Evolutionary conservation across 2,888 invertebrate genomes (phyloP), one percentile per base, ranked within the genome.

Genomic region (Diplolepis rosae): DNA sequence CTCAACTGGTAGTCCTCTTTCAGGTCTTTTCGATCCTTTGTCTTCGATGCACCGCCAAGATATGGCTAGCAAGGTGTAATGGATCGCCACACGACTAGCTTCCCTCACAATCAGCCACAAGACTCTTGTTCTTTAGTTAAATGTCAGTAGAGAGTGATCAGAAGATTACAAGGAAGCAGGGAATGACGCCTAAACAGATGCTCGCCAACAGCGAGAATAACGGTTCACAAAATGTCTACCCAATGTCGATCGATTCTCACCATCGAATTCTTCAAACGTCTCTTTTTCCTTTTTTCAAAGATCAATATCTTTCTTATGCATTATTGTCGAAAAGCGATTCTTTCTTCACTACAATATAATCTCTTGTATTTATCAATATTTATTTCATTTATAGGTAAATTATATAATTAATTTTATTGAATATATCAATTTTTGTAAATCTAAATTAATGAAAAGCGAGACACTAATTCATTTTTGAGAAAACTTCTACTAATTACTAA

Each of bases 161-260:
- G 74, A 72, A 79, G 85, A 86, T 86, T 86, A 85, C 80, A 81
- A 77, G 77, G 84, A 85, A 85, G 80, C 81, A 79, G 80, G 79
- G 82, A 83, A 85, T 84, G 80, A 85, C 83, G 84, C 84, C 82
- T 80, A 84, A 85, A 86, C 83, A 83, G 84, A 84, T 84, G 83
- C 82, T 85, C 85, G 83, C 85, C 84, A 84, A 84, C 82, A 82
- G 83, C 71, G 75, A 74, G 76, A 77, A 77, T 83, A 84, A 83
- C 81, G 82, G 79, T 78, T 77, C 75, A 76, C 74, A 72, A 78
- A 80, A 81, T 48, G 42, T 61, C 35, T n/a, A 52, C 32, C 1
- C 30, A 54, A 35, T n/a, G n/a, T 61, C 61, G 35, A 5, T 61
- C 61, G 13, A 22, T 39, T 24, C 24, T 24, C 39, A 6, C 22